Percentiles rank a stretch among this genome's conserved stretches.
Conservation (phyloP, 35 echinoderm and acorn worm genomes). For the Patiria miniata region DNA sequence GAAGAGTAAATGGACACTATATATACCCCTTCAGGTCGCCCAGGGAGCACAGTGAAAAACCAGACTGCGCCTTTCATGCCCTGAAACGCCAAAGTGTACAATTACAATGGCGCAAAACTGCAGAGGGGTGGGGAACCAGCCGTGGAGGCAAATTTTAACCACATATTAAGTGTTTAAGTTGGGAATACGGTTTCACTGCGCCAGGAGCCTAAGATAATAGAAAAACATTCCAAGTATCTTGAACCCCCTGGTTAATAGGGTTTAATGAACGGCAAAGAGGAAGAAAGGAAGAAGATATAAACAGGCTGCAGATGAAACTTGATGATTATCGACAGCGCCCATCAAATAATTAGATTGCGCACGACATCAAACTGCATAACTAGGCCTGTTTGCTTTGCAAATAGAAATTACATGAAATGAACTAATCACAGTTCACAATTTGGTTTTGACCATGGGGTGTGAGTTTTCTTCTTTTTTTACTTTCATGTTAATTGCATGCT, state of each 20-base stretch:
- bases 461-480: too few species aligned
- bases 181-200: neutral
- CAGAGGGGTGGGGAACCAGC: neutral
- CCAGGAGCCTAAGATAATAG: conserved; percentile 17
- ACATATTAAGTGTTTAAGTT: conserved; percentile 29
- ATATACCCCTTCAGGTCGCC: neutral
- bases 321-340: neutral
- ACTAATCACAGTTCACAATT: too few species aligned
- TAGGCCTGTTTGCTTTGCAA: too few species aligned
- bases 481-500: too few species aligned
- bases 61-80: conserved; percentile 2
- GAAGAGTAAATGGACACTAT: conserved; percentile 1
- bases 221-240: conserved; percentile 5
- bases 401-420: too few species aligned
- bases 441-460: too few species aligned
- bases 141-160: conserved; percentile 10
- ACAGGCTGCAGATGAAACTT: neutral
- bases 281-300: neutral
- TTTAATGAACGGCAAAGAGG: neutral
- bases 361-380: too few species aligned
- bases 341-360: neutral
- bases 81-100: neutral
- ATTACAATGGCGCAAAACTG: conserved; percentile 8
- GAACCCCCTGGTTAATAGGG: conserved; percentile 4
- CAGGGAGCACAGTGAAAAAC: neutral